Evolutionary conservation across 2,113 vertebrate species (phyloP).

Genomic region (Podarcis muralis): DNA sequence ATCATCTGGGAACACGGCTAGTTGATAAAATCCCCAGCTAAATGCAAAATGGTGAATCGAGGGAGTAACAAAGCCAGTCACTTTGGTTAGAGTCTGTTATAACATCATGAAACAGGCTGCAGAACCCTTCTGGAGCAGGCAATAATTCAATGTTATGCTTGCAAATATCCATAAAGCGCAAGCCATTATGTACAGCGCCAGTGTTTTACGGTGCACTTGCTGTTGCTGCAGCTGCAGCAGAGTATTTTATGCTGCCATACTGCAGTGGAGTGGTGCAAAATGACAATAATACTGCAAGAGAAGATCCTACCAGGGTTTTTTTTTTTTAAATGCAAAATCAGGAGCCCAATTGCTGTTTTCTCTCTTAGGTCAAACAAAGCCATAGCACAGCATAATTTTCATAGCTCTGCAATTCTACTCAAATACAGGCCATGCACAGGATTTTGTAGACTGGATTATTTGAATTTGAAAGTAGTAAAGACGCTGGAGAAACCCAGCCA

Average conservation of each 20-base stretch:
- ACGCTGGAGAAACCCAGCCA: neutral
- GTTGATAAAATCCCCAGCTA: neutral
- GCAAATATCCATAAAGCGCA: conserved; percentile 57
- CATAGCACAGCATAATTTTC: neutral
- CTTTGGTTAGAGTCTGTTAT: conserved; percentile 29
- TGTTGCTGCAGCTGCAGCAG: conserved; percentile 42
- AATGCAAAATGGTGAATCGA: neutral
- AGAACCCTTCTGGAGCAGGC: conserved; percentile 42
- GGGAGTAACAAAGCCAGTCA: conserved; percentile 26
- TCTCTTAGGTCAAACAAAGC: neutral
- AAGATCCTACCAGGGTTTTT: neutral
- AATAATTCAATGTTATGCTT: conserved; percentile 63
- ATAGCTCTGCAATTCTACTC: neutral
- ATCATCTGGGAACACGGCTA: neutral
- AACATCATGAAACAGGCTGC: conserved; percentile 46
- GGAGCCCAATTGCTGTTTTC: neutral
- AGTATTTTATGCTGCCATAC: conserved; percentile 59
- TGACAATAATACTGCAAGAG: neutral
- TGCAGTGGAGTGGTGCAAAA: conserved; percentile 58
- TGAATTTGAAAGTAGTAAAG: neutral
- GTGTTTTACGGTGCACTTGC: conserved; percentile 35
- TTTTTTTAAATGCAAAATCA: neutral
- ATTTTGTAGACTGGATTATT: neutral
- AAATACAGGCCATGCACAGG: neutral
- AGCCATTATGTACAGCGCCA: conserved; percentile 41